Percentiles rank a stretch among this genome's conserved stretches.
These are phyloP conservation scores for Reinhardtius hippoglossoides DNA, from an alignment of 2,113 vertebrate species.

Conservation along the genomic window DNA sequence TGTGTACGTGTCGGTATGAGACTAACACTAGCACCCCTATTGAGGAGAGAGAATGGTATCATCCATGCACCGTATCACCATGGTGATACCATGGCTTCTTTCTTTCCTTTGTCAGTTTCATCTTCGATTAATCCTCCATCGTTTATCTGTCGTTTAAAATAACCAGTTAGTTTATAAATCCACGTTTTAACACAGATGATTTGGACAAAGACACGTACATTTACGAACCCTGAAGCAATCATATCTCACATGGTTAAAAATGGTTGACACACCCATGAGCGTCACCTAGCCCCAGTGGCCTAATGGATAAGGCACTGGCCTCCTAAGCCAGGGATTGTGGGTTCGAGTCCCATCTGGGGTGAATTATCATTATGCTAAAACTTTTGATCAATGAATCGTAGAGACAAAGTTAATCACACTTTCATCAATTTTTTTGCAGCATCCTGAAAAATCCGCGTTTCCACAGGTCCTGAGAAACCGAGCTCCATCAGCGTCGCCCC, in stretches of 20 bases:
- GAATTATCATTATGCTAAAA: background rate
- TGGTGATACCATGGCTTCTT: slow-evolving; percentile 31
- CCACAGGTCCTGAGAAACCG: too few relatives aligned
- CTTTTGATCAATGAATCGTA: too few relatives aligned
- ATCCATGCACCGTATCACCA: slow-evolving; percentile 31
- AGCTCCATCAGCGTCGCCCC: too few relatives aligned
- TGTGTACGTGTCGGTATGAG: background rate
- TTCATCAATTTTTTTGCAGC: too few relatives aligned
- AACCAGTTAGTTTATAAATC: background rate
- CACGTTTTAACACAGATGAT: too few relatives aligned
- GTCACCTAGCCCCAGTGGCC: slow-evolving; percentile 80
- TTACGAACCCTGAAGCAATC: too few relatives aligned
- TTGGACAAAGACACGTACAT: too few relatives aligned
- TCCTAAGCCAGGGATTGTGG: slow-evolving; percentile 79
- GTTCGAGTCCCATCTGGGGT: slow-evolving; percentile 75
- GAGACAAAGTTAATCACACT: too few relatives aligned
- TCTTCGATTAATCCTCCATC: background rate
- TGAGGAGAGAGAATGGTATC: slow-evolving; percentile 25
- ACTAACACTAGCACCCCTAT: slow-evolving; percentile 4
- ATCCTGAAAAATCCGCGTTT: background rate
- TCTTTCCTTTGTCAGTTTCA: background rate
- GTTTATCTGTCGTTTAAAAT: background rate
- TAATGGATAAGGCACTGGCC: slow-evolving; percentile 88
- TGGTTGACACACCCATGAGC: too few relatives aligned
- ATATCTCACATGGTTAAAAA: too few relatives aligned